These are phyloP conservation scores for Tonatia bakeri DNA, from an alignment of 2,113 vertebrate species.

Conservation along the genomic window DNA sequence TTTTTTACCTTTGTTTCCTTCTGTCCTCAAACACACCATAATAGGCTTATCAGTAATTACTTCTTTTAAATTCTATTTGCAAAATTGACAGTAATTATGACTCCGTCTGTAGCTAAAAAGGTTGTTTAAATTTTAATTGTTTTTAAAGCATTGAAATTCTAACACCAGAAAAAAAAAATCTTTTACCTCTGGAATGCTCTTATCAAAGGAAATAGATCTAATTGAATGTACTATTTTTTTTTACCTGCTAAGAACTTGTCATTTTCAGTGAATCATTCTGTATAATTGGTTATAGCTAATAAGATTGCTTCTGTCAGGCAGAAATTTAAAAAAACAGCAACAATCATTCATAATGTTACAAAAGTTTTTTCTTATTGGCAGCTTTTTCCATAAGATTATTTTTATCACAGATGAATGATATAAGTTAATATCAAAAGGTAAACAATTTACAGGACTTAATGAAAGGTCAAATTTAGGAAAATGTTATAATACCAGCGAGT, in stretches of 20 bases:
- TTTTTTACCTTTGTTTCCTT: background rate
- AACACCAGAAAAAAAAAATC: background rate
- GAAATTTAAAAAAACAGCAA: background rate
- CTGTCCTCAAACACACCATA: background rate
- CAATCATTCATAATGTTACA: background rate
- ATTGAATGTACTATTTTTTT: background rate
- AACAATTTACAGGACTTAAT: background rate
- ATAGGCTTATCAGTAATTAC: background rate
- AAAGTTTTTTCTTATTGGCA: background rate
- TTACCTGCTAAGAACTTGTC: background rate
- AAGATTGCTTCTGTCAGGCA: background rate
- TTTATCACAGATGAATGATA: background rate
- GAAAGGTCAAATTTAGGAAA: background rate
- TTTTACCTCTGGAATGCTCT: background rate
- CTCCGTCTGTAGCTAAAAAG: background rate
- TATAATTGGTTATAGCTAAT: background rate
- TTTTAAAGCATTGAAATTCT: background rate
- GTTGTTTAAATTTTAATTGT: background rate
- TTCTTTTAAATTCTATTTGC: background rate
- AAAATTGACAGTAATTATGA: background rate
- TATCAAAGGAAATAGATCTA: background rate
- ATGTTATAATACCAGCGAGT: background rate
- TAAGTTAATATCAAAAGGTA: background rate
- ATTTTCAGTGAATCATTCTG: background rate
- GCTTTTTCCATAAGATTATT: background rate